A percentile compares a stretch with the other conserved stretches of the same genome.
phyloP scores from a whole-genome alignment of 2,888 invertebrate species.

The Dryobotodes eremita region DNA sequence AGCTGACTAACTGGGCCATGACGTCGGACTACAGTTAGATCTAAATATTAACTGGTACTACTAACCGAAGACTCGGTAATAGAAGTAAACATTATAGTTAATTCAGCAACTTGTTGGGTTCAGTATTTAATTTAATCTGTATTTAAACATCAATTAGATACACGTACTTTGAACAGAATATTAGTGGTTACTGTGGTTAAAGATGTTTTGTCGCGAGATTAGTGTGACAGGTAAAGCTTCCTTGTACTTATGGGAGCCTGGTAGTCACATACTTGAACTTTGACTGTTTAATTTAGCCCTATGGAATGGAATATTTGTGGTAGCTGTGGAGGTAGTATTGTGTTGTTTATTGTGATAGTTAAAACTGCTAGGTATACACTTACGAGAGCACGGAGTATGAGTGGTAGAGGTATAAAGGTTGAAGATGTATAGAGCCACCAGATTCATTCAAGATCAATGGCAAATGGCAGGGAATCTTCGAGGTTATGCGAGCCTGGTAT shows the following conservation, averaged over 20 bases:
- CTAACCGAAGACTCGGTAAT: constrained; percentile 15
- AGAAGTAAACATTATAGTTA: constrained; percentile 19
- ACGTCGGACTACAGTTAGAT: background rate
- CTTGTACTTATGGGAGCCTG: background rate
- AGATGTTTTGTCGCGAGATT: background rate
- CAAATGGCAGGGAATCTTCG: background rate
- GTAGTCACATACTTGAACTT: background rate
- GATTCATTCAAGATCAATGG: background rate
- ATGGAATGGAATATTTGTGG: background rate
- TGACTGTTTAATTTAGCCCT: background rate
- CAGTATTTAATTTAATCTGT: constrained; percentile 2
- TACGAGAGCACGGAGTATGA: too few relatives aligned
- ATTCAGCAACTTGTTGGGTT: constrained; percentile 16
- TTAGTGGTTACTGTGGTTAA: background rate
- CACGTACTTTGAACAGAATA: background rate
- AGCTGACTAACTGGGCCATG: background rate
- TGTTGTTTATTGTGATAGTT: background rate
- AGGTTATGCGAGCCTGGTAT: background rate
- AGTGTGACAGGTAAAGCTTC: background rate
- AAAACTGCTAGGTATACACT: background rate
- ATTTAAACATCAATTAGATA: background rate
- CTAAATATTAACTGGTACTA: constrained; percentile 21
- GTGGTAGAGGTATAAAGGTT: background rate
- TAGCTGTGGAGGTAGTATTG: background rate
- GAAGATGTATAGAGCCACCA: background rate